Evolutionary conservation across 2,888 invertebrate species (phyloP).

Genomic region (Dioctria linearis): DNA sequence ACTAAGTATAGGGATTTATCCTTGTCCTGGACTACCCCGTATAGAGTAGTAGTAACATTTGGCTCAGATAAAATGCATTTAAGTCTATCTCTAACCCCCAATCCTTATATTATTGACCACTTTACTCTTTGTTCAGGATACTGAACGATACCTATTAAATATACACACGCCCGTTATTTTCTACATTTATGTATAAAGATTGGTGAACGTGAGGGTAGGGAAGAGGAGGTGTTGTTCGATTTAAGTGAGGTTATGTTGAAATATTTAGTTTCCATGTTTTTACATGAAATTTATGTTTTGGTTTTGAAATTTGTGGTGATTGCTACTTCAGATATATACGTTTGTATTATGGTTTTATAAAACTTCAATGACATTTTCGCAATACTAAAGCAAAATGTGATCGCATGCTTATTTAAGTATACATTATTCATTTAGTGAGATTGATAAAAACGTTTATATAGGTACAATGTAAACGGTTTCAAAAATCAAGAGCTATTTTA

Average conservation of each 20-base stretch:
- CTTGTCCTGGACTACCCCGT: neutral
- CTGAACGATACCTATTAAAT: neutral
- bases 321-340: constrained; percentile 24
- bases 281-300: neutral
- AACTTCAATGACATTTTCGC: constrained; percentile 16
- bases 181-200: neutral
- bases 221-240: neutral
- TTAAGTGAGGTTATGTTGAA: constrained; percentile 35
- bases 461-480: too few relatives aligned
- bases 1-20: constrained; percentile 17
- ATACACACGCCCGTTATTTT: neutral
- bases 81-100: neutral
- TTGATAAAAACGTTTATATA: too few relatives aligned
- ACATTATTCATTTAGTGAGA: too few relatives aligned
- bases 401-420: too few relatives aligned
- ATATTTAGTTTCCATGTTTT: constrained; percentile 39
- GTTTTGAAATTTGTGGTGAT: constrained; percentile 11
- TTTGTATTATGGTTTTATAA: constrained; percentile 18
- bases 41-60: neutral
- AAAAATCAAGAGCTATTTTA: too few relatives aligned
- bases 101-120: constrained; percentile 36
- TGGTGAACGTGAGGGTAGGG: neutral
- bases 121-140: constrained; percentile 4
- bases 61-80: constrained; percentile 7
- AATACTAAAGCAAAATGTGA: neutral